Evolutionary conservation across 2,888 invertebrate genomes (phyloP), one percentile per base, ranked within the genome.

Genomic region (Salticus scenicus): DNA sequence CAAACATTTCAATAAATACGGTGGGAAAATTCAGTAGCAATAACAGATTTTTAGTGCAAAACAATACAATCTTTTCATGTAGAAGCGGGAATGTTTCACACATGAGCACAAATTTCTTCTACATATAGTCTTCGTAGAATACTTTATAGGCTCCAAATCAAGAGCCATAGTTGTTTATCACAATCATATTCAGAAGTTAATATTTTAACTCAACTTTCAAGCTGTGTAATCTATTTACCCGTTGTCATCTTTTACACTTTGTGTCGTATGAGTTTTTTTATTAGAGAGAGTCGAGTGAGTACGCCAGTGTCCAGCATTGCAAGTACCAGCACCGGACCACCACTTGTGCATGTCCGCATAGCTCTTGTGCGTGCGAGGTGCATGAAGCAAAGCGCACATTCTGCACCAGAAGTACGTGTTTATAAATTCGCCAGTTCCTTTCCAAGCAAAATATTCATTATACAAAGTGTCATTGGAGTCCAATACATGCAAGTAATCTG

Each of bases 331-430:
- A 28, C 88, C 88, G 1, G 87, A 37, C 88, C 88, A 88, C 88
- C 88, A 98, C 88, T 95, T 94, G 91, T 97, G 97, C 88, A 97
- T 94, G 88, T 98, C 96, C 73, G 93, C 92, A 92, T 96, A 96
- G 91, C 77, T 66, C 69, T 89, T 89, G 20, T 79, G 73, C 17
- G 88, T 81, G 1, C 37, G 78, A 0, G 88, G 88, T 10, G 89
- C 95, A 91, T 96, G 96, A 88, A 96, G 92, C 94, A 96, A 94
- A 7, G 96, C 94, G 91, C 97, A 97, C 87, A 97, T 93, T 63
- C 97, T 94, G 91, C 97, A 98, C 94, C 97, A 97, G 92, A 97
- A 97, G 91, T 94, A 97, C 31, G 98, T 98, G 92, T 99, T 98
- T 90, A 98, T 96, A 91, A 98, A 97, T 91, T 97, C 96, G 0